Evolutionary conservation across 2,113 vertebrate genomes (phyloP).

Genomic region (Phylloscopus trochilus): DNA sequence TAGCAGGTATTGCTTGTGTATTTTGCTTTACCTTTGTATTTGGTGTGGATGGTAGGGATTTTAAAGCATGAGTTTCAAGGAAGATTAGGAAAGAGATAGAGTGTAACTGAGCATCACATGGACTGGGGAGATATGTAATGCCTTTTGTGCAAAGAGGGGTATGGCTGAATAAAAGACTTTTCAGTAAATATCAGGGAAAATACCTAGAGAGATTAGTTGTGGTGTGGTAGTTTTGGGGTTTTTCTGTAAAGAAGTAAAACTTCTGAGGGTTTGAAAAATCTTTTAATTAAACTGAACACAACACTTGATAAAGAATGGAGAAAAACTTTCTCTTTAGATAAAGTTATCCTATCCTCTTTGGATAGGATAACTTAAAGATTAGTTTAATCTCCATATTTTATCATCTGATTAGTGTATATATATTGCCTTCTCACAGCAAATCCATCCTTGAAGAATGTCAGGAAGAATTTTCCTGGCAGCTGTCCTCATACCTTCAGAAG

Average conservation of each 20-base stretch:
- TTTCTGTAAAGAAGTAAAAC: not conserved
- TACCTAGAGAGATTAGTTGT: not conserved
- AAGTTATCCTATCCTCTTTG: no score
- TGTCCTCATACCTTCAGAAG: not conserved
- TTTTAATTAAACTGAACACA: not conserved
- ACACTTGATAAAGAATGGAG: not conserved
- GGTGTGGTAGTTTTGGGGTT: not conserved
- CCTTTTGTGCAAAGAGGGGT: not conserved
- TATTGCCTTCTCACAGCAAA: not conserved
- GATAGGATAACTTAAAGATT: not conserved
- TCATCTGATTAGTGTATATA: not conserved
- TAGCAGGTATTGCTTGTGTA: not conserved
- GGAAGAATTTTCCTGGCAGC: not conserved
- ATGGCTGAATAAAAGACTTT: not conserved
- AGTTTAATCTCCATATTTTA: not conserved
- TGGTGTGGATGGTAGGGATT: not conserved
- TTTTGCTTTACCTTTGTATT: not conserved
- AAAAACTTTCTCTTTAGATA: not conserved
- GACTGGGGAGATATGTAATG: not conserved
- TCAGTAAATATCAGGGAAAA: not conserved
- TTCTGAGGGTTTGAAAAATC: not conserved
- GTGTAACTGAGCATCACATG: not conserved
- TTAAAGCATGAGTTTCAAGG: not conserved
- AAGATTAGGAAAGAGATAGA: not conserved
- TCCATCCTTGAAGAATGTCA: not conserved